phyloP scores from a whole-genome alignment of 2,888 invertebrate species.

The Mayetiola destructor region DNA sequence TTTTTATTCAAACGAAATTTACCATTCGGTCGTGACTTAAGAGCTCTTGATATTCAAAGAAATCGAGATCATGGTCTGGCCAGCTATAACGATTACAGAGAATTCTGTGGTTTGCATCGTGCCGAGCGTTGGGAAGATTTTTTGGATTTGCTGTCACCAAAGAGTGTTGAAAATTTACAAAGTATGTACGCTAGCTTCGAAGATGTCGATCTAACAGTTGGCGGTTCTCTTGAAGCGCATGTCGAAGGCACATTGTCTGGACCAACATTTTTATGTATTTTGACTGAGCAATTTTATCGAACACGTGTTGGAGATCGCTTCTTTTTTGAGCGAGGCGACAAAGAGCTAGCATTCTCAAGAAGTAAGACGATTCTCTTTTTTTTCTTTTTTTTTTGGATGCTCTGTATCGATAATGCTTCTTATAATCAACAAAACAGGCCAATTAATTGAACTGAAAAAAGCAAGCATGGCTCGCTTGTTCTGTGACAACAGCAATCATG shows the following conservation, averaged over 20 bases:
- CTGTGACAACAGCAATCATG: conserved; percentile 63
- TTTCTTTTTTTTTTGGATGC: conserved; percentile 17
- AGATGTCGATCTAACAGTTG: conserved; percentile 78
- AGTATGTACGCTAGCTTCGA: conserved; percentile 53
- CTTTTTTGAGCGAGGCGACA: conserved; percentile 62
- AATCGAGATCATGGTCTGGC: conserved; percentile 76
- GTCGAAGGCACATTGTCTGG: conserved; percentile 66
- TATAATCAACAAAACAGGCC: conserved; percentile 33
- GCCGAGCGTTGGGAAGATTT: conserved; percentile 57
- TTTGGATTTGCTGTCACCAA: conserved; percentile 46
- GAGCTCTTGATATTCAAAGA: conserved; percentile 71
- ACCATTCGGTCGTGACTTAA: conserved; percentile 64
- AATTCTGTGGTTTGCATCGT: conserved; percentile 56
- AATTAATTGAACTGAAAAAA: conserved; percentile 64
- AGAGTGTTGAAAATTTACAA: conserved; percentile 50
- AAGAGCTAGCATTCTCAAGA: conserved; percentile 47
- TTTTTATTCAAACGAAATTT: conserved; percentile 52
- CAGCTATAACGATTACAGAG: conserved; percentile 61
- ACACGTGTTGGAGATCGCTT: conserved; percentile 75
- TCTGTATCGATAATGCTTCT: too few relatives aligned
- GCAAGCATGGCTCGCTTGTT: conserved; percentile 60
- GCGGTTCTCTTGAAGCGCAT: conserved; percentile 62
- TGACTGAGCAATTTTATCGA: conserved; percentile 75
- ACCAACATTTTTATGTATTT: conserved; percentile 76
- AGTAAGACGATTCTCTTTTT: conserved; percentile 31